Evolutionary conservation across 2,888 invertebrate genomes (phyloP), one percentile per base, ranked within the genome.

Genomic region (Caenorhabditis zanzibari): DNA sequence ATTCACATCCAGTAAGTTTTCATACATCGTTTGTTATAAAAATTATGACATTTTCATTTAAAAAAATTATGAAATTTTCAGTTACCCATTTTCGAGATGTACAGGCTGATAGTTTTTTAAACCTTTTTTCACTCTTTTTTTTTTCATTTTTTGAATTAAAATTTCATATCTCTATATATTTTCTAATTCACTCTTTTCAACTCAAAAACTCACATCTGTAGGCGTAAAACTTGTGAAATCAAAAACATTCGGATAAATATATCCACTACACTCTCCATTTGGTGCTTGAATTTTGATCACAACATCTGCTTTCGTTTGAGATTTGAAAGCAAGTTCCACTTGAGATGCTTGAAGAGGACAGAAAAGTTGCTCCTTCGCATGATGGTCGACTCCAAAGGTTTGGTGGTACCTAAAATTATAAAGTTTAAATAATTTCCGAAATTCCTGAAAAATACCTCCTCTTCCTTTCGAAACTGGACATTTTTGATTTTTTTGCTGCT

Each of bases 291-390:
- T 83, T 64, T 82, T 81, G 2, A 86, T 72, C 10, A 86, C 69
- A 22, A 85, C 54, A 56, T 86, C 86, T 0, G 79, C 75, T 32
- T 83, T 77, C 0, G 59, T 66, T n/a, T 71, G 52, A 10, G 74
- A 69, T 49, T 52, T 66, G 52, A 86, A 86, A 10, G 71, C 68
- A 14, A 86, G 64, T 56, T 86, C 86, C 1, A 86, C 82, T 63
- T 86, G 86, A 24, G 82, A 80, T 10, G 86, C 86, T 76, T 86
- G 86, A n/a, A 85, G 75, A 3, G 86, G 86, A 56, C 86, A 86
- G 71, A 86, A 86, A 4, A 86, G 61, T 56, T 85, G 85, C 49
- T 83, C 81, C 47, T 85, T 85, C 1, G 85, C 85, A 41, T 86
- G 85, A 63, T 86, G 85, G 26, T 72, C 83, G 6, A 68, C 77